Evolutionary conservation across 1,140 invertebrate genomes (phyloP).

Genomic region (Charaxes varanes): DNA sequence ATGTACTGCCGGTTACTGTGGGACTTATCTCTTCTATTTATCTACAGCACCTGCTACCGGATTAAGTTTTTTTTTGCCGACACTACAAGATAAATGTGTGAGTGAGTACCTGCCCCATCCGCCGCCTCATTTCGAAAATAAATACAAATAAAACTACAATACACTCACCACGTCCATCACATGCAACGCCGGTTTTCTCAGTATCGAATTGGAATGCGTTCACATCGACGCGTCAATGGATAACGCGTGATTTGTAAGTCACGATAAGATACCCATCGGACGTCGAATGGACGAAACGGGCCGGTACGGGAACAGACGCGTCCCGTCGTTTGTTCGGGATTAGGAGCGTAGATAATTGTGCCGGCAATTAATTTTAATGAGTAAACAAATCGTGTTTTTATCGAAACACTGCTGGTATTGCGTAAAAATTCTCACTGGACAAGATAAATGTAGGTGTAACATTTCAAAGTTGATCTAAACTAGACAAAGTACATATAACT

Average conservation of each 20-base stretch:
- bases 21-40: constrained; percentile 20
- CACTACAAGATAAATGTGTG: constrained; percentile 51
- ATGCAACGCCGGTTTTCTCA: constrained; percentile 34
- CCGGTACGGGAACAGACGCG: constrained; percentile 23
- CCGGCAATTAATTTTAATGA: constrained; percentile 52
- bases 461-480: too few relatives aligned
- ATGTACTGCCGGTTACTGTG: too few relatives aligned
- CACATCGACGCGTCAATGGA: constrained; percentile 35
- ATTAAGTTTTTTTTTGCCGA: constrained; percentile 34
- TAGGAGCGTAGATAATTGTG: constrained; percentile 44
- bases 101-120: constrained; percentile 64
- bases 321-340: constrained; percentile 42
- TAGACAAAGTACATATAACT: too few relatives aligned
- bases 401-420: not conserved
- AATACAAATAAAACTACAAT: constrained; percentile 33
- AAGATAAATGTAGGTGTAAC: too few relatives aligned
- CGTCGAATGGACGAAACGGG: constrained; percentile 18
- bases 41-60: constrained; percentile 32
- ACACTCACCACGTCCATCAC: constrained; percentile 34
- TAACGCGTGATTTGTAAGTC: constrained; percentile 25
- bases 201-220: constrained; percentile 19
- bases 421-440: too few relatives aligned
- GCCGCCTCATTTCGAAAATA: constrained; percentile 35
- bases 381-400: constrained; percentile 29
- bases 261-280: constrained; percentile 29